These are phyloP conservation scores for Sylvia borin DNA, from an alignment of 2,797 vertebrate genomes.

Conservation along the genomic window DNA sequence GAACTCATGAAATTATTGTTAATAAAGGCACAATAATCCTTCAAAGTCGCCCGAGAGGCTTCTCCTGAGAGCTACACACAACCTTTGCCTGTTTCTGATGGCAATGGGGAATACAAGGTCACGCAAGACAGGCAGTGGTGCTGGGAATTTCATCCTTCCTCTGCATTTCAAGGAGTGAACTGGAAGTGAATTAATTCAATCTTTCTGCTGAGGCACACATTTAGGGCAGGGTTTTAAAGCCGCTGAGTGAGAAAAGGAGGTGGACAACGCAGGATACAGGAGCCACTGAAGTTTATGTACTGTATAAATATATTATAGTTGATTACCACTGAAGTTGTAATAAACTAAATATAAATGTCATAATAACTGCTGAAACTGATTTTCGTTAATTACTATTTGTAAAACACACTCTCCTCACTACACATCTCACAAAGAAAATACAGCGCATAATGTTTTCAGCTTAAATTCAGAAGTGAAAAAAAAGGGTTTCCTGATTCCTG, in stretches of 20 bases:
- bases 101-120: background rate
- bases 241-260: background rate
- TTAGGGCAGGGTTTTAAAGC: background rate
- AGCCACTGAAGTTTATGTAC: background rate
- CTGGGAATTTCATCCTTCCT: background rate
- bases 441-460: background rate
- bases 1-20: background rate
- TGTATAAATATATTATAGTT: background rate
- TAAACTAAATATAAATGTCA: background rate
- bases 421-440: background rate
- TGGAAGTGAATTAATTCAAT: background rate
- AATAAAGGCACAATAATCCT: background rate
- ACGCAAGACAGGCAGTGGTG: accelerated
- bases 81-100: background rate
- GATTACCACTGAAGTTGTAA: background rate
- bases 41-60: background rate
- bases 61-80: background rate
- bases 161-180: background rate
- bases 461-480: background rate
- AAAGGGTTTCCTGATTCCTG: background rate
- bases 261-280: background rate
- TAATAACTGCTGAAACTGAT: background rate
- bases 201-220: background rate
- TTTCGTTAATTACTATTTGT: background rate
- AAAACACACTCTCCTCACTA: background rate